phyloP scores from a whole-genome alignment of 2,797 vertebrate species.

The Knipowitschia caucasica region DNA sequence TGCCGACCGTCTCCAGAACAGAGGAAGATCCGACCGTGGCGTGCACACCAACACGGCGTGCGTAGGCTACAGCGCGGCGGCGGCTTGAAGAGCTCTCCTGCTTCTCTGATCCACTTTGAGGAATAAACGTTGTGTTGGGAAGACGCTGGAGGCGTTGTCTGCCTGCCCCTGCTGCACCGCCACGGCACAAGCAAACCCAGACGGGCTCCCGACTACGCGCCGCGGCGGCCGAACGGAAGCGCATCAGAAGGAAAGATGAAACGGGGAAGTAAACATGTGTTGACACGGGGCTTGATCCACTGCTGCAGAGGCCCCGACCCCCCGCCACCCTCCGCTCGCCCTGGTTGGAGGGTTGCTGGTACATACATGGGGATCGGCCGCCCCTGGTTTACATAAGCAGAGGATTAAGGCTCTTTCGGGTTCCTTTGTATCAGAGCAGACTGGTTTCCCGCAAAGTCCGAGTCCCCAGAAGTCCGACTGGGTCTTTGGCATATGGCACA shows the following conservation, averaged over 20 bases:
- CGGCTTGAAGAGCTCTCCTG: conserved; percentile 54
- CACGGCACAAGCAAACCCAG: conserved; percentile 36
- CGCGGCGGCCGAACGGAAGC: conserved; percentile 28
- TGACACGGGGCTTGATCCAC: conserved; percentile 39
- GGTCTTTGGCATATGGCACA: not conserved
- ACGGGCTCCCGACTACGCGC: conserved; percentile 37
- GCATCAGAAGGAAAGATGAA: conserved; percentile 24
- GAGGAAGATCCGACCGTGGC: conserved; percentile 3
- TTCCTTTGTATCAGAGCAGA: not conserved
- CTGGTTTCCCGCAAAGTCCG: not conserved
- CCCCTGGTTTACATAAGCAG: conserved; percentile 78
- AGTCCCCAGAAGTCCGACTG: not conserved
- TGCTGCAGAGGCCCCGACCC: conserved; percentile 21
- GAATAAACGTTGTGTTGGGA: conserved; percentile 59
- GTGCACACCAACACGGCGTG: conserved; percentile 14
- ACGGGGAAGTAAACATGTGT: conserved; percentile 26
- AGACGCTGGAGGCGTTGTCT: conserved; percentile 66
- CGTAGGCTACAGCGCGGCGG: conserved; percentile 37
- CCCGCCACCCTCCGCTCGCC: conserved; percentile 31
- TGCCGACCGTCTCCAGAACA: conserved; percentile 6
- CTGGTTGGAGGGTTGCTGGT: conserved; percentile 34
- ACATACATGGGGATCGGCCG: conserved; percentile 80
- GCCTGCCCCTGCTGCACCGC: conserved; percentile 58
- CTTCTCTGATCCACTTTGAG: conserved; percentile 70
- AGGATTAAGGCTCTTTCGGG: conserved; percentile 48